A percentile compares a stretch with the other conserved stretches of the same genome.
phyloP scores from a whole-genome alignment of 2,888 invertebrate genomes.

The Cerceris rybyensis region DNA sequence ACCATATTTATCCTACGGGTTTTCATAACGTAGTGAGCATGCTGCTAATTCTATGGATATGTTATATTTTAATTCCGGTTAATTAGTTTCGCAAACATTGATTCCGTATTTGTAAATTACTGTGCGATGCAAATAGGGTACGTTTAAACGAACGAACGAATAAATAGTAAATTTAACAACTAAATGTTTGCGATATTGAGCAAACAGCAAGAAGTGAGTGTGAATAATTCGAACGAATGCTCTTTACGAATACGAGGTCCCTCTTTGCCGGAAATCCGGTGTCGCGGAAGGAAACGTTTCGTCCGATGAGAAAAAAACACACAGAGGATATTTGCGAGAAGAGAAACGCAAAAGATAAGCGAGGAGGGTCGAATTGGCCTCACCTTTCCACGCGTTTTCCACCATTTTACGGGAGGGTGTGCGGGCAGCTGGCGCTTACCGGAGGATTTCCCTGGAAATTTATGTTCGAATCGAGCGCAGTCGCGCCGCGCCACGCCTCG shows the following conservation, averaged over 20 bases:
- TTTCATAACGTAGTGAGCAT: too few species aligned
- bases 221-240: not conserved
- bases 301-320: not conserved
- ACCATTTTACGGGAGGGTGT: slow-evolving; percentile 50
- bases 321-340: not conserved
- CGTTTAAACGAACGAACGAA: not conserved
- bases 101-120: too few species aligned
- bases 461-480: slow-evolving; percentile 67
- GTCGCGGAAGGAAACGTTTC: slow-evolving; percentile 6
- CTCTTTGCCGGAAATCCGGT: not conserved
- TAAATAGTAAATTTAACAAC: not conserved
- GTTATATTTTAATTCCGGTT: too few species aligned
- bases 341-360: slow-evolving; percentile 52
- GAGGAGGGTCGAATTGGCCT: slow-evolving; percentile 51
- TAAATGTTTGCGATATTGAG: not conserved
- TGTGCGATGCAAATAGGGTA: not conserved
- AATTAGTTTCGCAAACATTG: too few species aligned
- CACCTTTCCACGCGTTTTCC: slow-evolving; percentile 57
- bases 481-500: slow-evolving; percentile 45
- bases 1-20: too few species aligned
- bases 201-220: not conserved
- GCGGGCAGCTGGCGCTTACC: slow-evolving; percentile 69
- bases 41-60: too few species aligned
- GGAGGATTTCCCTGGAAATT: slow-evolving; percentile 69
- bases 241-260: not conserved